Percentiles rank a stretch among this genome's conserved stretches.
phyloP scores from a whole-genome alignment of 2,888 invertebrate species.

The Phalera bucephala region DNA sequence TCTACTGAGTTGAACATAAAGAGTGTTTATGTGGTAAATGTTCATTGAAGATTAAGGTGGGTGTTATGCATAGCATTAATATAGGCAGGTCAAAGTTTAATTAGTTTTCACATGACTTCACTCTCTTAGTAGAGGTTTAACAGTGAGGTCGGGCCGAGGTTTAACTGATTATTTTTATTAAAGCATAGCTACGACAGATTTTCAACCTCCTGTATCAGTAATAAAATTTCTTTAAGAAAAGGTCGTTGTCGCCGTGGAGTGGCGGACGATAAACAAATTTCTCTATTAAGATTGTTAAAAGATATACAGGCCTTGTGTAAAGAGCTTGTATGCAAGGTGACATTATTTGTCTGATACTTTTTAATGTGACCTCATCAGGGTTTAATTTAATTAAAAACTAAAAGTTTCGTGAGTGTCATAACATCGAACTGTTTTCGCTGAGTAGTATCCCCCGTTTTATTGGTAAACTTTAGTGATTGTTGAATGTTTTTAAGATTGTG shows the following conservation, averaged over 20 bases:
- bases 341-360: too few species aligned
- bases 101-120: slow-evolving; percentile 61
- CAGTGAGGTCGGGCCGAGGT: slow-evolving; percentile 52
- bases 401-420: not conserved
- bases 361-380: too few species aligned
- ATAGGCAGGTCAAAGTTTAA: slow-evolving; percentile 63
- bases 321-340: too few species aligned
- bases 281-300: too few species aligned
- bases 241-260: not conserved
- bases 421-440: not conserved
- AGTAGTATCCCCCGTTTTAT: not conserved
- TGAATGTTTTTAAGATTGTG: slow-evolving; percentile 14
- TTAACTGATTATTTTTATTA: slow-evolving; percentile 59
- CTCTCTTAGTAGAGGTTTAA: slow-evolving; percentile 47
- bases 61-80: slow-evolving; percentile 26
- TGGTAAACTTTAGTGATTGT: not conserved
- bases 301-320: too few species aligned
- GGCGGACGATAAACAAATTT: too few species aligned
- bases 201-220: not conserved
- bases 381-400: too few species aligned
- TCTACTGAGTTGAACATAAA: slow-evolving; percentile 17
- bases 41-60: slow-evolving; percentile 28
- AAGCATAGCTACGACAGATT: slow-evolving; percentile 30
- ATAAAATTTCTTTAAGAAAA: not conserved
- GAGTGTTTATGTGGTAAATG: slow-evolving; percentile 16